Evolutionary conservation across 2,888 invertebrate genomes (phyloP).

Genomic region (Mermis nigrescens): DNA sequence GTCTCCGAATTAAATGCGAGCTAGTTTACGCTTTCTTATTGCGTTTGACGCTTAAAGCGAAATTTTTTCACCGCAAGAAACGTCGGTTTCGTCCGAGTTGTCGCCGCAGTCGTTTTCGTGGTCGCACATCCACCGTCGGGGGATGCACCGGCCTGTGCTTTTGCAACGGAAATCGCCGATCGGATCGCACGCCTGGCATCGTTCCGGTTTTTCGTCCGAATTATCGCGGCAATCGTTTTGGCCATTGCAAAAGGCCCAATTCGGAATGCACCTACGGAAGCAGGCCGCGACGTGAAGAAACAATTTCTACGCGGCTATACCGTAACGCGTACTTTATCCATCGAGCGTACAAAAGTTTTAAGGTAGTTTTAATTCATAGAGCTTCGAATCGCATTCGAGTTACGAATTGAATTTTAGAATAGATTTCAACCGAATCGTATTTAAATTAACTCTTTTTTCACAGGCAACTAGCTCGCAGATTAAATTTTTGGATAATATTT

Average conservation of each 20-base stretch:
- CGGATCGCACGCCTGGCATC: constrained; percentile 68
- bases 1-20: no score
- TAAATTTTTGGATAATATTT: no score
- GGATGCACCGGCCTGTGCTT: constrained; percentile 41
- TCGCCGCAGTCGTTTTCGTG: constrained; percentile 90
- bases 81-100: constrained; percentile 49
- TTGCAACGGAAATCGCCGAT: constrained; percentile 73
- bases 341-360: no score
- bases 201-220: constrained; percentile 67
- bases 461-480: no score
- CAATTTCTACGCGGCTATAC: no score
- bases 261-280: constrained; percentile 53
- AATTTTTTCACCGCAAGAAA: constrained; percentile 18
- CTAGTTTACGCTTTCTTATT: no score
- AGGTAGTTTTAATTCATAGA: no score
- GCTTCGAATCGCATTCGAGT: no score
- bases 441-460: no score
- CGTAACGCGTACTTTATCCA: no score
- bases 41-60: background rate
- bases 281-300: constrained; percentile 32
- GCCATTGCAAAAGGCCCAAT: constrained; percentile 93
- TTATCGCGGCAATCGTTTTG: constrained; percentile 58
- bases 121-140: constrained; percentile 81
- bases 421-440: no score
- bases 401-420: no score